These are phyloP conservation scores for Cinara cedri DNA, from an alignment of 2,888 invertebrate species.

Conservation along the genomic window DNA sequence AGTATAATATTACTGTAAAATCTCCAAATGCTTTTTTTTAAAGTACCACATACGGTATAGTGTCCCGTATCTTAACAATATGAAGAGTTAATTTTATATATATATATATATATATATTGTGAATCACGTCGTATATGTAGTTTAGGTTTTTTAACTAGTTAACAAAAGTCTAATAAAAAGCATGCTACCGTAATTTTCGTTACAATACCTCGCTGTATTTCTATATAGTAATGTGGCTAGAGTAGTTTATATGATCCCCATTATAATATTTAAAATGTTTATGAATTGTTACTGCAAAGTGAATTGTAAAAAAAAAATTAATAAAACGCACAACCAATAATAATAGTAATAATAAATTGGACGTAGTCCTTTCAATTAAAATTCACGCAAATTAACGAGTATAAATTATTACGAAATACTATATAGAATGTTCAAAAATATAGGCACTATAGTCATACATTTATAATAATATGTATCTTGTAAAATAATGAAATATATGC, in stretches of 20 bases:
- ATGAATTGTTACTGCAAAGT: conserved; percentile 36
- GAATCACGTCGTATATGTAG: conserved; percentile 7
- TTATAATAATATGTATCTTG: background rate
- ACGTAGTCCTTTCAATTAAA: conserved; percentile 33
- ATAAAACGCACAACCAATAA: conserved; percentile 15
- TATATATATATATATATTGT: background rate
- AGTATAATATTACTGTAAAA: too few relatives aligned
- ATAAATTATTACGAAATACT: too few relatives aligned
- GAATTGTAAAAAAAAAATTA: conserved; percentile 35
- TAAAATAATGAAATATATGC: background rate
- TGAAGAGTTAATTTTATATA: too few relatives aligned
- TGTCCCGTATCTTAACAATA: too few relatives aligned
- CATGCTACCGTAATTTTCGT: conserved; percentile 28
- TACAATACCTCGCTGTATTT: conserved; percentile 45
- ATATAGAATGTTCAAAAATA: background rate
- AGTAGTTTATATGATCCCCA: conserved; percentile 28
- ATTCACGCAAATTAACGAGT: conserved; percentile 13
- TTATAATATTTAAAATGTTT: conserved; percentile 39
- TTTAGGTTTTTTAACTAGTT: conserved; percentile 38
- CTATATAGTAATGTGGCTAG: background rate
- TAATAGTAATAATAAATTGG: conserved; percentile 11
- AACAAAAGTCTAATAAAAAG: conserved; percentile 51
- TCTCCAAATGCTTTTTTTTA: too few relatives aligned
- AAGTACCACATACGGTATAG: too few relatives aligned
- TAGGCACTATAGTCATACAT: background rate